phyloP scores from a whole-genome alignment of 2,113 vertebrate genomes.

The Bothrops jararaca region DNA sequence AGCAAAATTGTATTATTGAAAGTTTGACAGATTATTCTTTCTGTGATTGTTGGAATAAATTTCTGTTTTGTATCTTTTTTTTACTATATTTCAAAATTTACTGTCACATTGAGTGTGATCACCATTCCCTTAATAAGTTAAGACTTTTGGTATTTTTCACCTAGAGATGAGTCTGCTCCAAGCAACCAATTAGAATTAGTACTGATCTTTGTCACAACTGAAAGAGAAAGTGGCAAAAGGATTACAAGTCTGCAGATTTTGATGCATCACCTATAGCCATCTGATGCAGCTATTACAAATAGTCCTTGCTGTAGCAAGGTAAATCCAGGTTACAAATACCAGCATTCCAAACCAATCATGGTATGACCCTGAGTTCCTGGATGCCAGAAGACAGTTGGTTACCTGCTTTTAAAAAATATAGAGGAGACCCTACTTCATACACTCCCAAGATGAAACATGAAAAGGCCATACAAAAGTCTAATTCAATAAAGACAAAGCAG shows the following conservation, averaged over 20 bases:
- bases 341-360: background rate
- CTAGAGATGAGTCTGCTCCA: background rate
- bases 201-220: background rate
- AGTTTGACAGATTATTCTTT: background rate
- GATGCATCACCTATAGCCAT: background rate
- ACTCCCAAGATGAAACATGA: background rate
- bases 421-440: background rate
- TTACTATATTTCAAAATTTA: background rate
- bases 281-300: background rate
- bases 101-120: background rate
- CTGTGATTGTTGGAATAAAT: background rate
- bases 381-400: background rate
- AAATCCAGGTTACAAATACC: background rate
- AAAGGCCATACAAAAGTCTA: background rate
- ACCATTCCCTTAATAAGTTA: background rate
- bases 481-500: background rate
- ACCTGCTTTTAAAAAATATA: background rate
- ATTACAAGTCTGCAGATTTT: background rate
- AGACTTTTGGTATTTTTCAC: background rate
- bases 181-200: background rate
- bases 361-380: background rate
- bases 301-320: background rate
- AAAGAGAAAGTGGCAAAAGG: background rate
- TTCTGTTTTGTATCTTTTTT: background rate
- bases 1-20: constrained; percentile 11